phyloP scores from a whole-genome alignment of 2,113 vertebrate species.

The Eurystomus gularis region DNA sequence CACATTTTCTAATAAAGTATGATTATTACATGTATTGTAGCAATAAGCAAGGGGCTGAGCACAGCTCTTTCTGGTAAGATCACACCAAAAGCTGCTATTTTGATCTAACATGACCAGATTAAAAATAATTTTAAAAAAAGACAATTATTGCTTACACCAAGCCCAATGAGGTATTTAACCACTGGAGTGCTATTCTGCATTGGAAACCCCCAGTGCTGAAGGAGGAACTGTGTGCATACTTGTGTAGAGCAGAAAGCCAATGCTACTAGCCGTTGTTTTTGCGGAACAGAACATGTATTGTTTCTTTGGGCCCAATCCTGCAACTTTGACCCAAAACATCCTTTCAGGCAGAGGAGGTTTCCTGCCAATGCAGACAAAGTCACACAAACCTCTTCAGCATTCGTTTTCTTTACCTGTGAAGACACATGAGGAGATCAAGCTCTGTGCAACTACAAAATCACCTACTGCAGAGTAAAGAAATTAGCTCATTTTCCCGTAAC shows the following conservation, averaged over 20 bases:
- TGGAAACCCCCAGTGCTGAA: neutral
- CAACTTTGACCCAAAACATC: neutral
- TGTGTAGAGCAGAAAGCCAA: neutral
- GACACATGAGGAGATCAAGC: neutral
- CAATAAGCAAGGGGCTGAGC: neutral
- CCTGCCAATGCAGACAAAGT: neutral
- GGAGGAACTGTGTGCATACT: fast-evolving
- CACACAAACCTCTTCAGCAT: neutral
- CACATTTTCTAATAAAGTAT: neutral
- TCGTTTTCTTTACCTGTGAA: neutral
- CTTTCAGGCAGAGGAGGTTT: neutral
- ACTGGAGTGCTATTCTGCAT: neutral
- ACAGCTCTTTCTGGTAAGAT: neutral
- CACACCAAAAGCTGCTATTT: neutral
- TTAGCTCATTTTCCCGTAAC: neutral
- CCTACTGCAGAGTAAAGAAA: neutral
- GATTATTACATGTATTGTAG: neutral
- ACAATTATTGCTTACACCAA: neutral
- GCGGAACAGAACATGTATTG: neutral
- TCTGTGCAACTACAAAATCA: neutral
- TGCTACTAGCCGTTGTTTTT: neutral
- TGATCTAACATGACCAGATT: neutral
- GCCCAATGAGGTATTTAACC: neutral
- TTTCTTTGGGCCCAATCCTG: neutral
- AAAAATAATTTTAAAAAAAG: neutral